Evolutionary conservation across 2,888 invertebrate genomes (phyloP).

Genomic region (Leptinotarsa haldemani): DNA sequence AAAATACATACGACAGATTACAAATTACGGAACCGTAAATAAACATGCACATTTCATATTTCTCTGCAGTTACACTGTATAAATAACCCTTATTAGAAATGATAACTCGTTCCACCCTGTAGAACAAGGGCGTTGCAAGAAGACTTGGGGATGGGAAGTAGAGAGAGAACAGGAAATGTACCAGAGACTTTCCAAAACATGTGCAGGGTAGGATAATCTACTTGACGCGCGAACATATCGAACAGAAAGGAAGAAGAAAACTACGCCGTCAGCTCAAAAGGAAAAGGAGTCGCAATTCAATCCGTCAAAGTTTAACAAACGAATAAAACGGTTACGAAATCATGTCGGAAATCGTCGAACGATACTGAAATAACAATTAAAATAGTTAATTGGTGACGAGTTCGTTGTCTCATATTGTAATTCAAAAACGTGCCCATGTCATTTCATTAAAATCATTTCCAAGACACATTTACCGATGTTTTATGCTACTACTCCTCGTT

Average conservation of each 20-base stretch:
- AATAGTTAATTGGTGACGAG: neutral
- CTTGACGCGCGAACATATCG: slow-evolving; percentile 28
- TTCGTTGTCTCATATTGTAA: slow-evolving; percentile 2
- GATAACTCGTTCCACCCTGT: slow-evolving; percentile 13
- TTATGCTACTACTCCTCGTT: no score
- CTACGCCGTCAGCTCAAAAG: neutral
- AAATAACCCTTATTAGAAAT: no score
- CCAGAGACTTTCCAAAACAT: slow-evolving; percentile 39
- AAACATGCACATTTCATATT: no score
- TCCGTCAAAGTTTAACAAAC: neutral
- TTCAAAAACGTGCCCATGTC: neutral
- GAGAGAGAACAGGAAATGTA: slow-evolving; percentile 36
- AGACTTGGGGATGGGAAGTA: slow-evolving; percentile 2
- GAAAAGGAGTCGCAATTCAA: neutral
- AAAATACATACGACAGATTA: no score
- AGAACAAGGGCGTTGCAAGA: slow-evolving; percentile 32
- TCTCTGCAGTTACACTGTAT: no score
- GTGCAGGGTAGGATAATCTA: slow-evolving; percentile 37
- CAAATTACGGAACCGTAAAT: no score
- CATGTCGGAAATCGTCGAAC: neutral
- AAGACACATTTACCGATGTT: no score
- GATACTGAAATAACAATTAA: neutral
- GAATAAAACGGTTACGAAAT: neutral
- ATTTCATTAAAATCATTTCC: no score
- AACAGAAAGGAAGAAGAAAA: slow-evolving; percentile 6